These are phyloP conservation scores for Drosophila greeni DNA, from an alignment of 2,888 invertebrate genomes.

Conservation along the genomic window DNA sequence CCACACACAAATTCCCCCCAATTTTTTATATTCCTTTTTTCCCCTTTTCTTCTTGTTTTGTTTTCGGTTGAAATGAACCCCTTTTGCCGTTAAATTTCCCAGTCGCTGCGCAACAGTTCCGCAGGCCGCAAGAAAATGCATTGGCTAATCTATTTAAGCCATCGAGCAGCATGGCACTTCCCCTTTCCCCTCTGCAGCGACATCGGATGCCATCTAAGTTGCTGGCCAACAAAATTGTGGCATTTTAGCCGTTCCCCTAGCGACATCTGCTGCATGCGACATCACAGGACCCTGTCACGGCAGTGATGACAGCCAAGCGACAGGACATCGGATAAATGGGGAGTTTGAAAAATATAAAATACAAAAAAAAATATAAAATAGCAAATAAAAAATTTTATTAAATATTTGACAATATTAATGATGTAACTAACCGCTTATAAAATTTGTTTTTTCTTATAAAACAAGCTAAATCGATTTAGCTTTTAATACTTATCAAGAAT, in stretches of 20 bases:
- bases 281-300: conserved; percentile 4
- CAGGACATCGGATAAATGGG: neutral
- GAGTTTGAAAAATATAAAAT: neutral
- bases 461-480: no score
- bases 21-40: neutral
- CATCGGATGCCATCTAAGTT: conserved; percentile 18
- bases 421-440: no score
- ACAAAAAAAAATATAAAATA: no score
- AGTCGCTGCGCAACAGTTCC: conserved; percentile 29
- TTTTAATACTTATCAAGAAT: neutral
- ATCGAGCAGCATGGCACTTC: conserved; percentile 34
- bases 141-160: conserved; percentile 58
- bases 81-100: conserved; percentile 11
- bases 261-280: conserved; percentile 32
- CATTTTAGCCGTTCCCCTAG: conserved; percentile 27
- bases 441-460: no score
- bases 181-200: neutral
- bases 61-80: conserved; percentile 26
- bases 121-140: conserved; percentile 39
- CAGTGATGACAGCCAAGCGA: neutral
- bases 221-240: conserved; percentile 30
- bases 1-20: neutral
- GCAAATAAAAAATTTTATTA: no score
- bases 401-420: no score
- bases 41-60: conserved; percentile 7